These are phyloP conservation scores for Atopsyche davidsoni DNA, from an alignment of 1,140 invertebrate species.

Conservation along the genomic window DNA sequence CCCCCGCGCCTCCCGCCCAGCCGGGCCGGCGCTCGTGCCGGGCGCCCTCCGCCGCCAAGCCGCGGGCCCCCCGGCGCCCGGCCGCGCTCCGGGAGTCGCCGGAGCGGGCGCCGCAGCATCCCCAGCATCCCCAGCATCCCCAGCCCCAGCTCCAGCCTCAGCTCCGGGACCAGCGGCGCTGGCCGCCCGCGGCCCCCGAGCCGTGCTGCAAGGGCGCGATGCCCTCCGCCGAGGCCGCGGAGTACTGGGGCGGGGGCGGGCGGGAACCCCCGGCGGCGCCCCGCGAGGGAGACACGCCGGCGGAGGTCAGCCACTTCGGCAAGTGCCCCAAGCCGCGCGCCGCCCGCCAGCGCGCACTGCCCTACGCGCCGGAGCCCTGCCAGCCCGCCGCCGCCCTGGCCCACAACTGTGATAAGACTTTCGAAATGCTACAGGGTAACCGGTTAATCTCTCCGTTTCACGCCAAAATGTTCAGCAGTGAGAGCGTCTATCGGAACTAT, in stretches of 20 bases:
- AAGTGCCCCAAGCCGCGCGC: conserved; percentile 18
- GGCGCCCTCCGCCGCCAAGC: neutral
- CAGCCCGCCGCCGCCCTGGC: conserved; percentile 1
- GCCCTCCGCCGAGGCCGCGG: conserved; percentile 8
- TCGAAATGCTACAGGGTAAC: conserved; percentile 31
- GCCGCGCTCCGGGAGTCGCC: neutral
- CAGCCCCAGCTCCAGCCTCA: neutral
- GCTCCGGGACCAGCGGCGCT: conserved; percentile 6
- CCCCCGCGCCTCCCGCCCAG: neutral
- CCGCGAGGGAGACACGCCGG: conserved; percentile 27
- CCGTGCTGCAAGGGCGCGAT: conserved; percentile 17
- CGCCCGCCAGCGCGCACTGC: conserved; percentile 18
- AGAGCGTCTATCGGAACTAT: conserved; percentile 30
- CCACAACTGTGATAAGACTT: conserved; percentile 30
- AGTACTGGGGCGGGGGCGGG: conserved; percentile 3
- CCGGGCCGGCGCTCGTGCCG: conserved; percentile 1
- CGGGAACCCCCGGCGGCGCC: conserved; percentile 13
- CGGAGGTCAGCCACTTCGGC: conserved; percentile 21
- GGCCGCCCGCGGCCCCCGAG: neutral
- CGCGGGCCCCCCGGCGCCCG: neutral
- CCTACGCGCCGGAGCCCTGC: conserved; percentile 21
- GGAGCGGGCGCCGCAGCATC: neutral
- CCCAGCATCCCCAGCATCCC: conserved; percentile 9
- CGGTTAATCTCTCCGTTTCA: conserved; percentile 29
- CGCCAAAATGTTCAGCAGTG: conserved; percentile 29